Base-by-base conservation (phyloP, 2,113 vertebrate genomes). In the Vulpes ferrilata region DNA sequence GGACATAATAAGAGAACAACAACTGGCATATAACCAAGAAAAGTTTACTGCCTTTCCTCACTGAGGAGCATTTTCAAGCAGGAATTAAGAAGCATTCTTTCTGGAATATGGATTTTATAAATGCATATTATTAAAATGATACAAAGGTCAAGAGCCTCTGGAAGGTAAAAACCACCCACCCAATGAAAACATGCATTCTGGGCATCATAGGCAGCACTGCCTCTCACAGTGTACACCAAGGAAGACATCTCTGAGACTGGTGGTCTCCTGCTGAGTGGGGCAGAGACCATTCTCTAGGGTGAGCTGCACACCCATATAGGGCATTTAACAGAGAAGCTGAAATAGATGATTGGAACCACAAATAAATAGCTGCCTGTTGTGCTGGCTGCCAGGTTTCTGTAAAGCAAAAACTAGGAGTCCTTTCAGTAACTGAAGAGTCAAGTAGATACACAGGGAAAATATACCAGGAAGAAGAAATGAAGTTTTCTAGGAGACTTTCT, bases 371-470 rank as follows among this genome's bases (percentile, higher is more conserved):
- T 87, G 1, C 11, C 12, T 65, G 12, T 38, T 15, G 51, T 35
- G 13, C 43, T 59, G 62, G 3, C 4, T 48, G 2, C 64, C 57
- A 84, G 23, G 16, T 79, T 86, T 69, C 62, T 79, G 65, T 64
- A n/a, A 89, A 88, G 11, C 38, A 84, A 43, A 95, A 94, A 82
- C n/a, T 12, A 73, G 27, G 87, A 73, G n/a, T 76, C 35, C 16
- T 90, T 88, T 85, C 19, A 93, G 30, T 12, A 78, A 95, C 32
- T 78, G 27, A 92, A 95, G 73, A 92, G 25, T 96, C 74, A 93
- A 60, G 51, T 91, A 85, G 60, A 55, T 92, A 81, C 15, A 10
- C 2, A 95, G 11, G 69, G n/a, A 89, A 93, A 90, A 78, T 13
- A 6, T 5, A 17, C 35, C 64, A 88, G n/a, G 19, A 81, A 82